phyloP scores from a whole-genome alignment of 2,797 vertebrate genomes.

The Hybognathus amarus region DNA sequence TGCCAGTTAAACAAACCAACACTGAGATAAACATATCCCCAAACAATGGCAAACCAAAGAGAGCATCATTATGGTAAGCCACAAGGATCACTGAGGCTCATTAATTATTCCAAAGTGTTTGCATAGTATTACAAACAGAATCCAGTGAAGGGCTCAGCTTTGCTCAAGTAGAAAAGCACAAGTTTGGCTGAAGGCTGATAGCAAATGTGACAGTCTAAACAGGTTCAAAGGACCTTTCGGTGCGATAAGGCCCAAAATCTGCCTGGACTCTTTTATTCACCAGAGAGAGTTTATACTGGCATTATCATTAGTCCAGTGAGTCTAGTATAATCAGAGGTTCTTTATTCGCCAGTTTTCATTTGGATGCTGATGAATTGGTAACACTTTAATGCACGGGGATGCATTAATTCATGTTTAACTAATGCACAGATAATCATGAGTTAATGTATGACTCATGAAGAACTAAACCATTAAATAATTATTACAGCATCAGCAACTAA shows the following conservation, averaged over 20 bases:
- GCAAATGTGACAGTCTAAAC: background rate
- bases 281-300: conserved; percentile 14
- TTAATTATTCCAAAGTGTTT: background rate
- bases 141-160: background rate
- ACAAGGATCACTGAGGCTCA: background rate
- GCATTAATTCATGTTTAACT: no score
- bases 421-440: no score
- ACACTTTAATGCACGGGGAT: no score
- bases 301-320: conserved; percentile 10
- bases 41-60: conserved; percentile 11
- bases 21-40: background rate
- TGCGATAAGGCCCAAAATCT: conserved; percentile 15
- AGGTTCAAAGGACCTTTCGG: background rate
- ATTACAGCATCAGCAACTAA: no score
- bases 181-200: background rate
- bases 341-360: conserved; percentile 20
- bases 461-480: no score
- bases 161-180: background rate
- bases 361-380: background rate
- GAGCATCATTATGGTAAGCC: background rate
- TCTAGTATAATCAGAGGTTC: background rate
- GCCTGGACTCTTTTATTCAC: background rate
- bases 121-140: background rate
- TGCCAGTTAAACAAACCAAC: background rate
- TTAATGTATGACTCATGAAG: no score